phyloP scores from a whole-genome alignment of 2,888 invertebrate genomes.

The Cataglyphis rosenhaueri region DNA sequence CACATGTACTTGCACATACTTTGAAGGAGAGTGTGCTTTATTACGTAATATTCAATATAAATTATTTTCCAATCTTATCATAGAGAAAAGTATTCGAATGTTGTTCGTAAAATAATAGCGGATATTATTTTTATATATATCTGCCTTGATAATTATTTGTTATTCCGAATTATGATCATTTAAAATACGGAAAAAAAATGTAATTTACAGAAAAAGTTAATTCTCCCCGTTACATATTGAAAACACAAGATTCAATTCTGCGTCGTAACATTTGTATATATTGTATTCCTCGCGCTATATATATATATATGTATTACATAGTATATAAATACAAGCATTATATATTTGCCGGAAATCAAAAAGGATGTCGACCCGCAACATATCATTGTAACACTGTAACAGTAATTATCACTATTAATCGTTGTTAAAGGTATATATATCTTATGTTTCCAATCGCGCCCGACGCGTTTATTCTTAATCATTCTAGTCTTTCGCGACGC shows the following conservation, averaged over 20 bases:
- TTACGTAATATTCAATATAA: slow-evolving; percentile 9
- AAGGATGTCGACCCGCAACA: slow-evolving; percentile 32
- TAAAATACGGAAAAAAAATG: background rate
- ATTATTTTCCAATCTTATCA: slow-evolving; percentile 1
- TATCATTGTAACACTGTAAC: slow-evolving; percentile 56
- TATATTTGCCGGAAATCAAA: slow-evolving; percentile 54
- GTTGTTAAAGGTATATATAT: slow-evolving; percentile 58
- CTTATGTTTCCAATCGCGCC: slow-evolving; percentile 64
- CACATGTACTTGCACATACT: background rate
- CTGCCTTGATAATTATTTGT: slow-evolving; percentile 4
- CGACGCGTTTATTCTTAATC: slow-evolving; percentile 80
- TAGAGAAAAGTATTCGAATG: background rate
- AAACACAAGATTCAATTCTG: slow-evolving; percentile 27
- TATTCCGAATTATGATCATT: background rate
- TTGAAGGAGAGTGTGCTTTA: background rate
- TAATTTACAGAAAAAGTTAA: slow-evolving; percentile 8
- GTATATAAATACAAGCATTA: slow-evolving; percentile 28
- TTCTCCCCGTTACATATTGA: background rate
- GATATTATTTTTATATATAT: background rate
- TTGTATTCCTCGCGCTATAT: slow-evolving; percentile 35
- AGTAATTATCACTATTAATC: slow-evolving; percentile 58
- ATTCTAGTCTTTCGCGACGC: slow-evolving; percentile 83
- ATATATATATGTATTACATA: slow-evolving; percentile 26
- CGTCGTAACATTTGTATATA: slow-evolving; percentile 53
- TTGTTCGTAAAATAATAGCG: background rate